Percentiles rank a stretch among this genome's conserved stretches.
phyloP scores from a whole-genome alignment of 2,113 vertebrate species.

The Sturnus vulgaris region DNA sequence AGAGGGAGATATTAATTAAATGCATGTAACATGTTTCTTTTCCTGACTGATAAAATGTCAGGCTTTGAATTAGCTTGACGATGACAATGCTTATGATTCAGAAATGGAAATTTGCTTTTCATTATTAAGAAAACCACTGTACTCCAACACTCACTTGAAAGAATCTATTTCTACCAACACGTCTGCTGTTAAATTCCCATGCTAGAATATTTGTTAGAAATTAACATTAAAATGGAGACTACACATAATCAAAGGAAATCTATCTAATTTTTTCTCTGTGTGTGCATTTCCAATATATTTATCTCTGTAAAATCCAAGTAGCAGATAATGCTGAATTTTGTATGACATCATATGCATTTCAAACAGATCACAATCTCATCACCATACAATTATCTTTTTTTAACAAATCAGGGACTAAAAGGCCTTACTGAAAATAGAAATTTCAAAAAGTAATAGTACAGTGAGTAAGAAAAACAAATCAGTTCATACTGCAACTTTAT shows the following conservation, averaged over 20 bases:
- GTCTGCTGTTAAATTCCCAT: background rate
- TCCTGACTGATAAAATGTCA: slow-evolving; percentile 44
- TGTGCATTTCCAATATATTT: background rate
- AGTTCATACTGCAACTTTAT: background rate
- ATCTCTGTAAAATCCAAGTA: background rate
- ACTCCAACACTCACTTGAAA: slow-evolving; percentile 22
- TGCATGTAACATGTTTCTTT: slow-evolving; percentile 29
- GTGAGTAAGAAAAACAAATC: background rate
- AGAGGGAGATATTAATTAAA: slow-evolving; percentile 44
- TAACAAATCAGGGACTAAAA: background rate
- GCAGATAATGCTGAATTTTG: background rate
- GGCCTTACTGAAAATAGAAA: background rate
- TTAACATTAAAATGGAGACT: slow-evolving; percentile 46
- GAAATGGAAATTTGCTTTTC: slow-evolving; percentile 43
- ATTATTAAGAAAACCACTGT: slow-evolving; percentile 42
- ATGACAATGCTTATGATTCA: slow-evolving; percentile 25
- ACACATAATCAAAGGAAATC: slow-evolving; percentile 30
- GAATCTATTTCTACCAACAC: slow-evolving; percentile 5
- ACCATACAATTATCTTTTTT: background rate
- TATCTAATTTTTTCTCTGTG: background rate
- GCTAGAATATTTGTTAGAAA: slow-evolving; percentile 38
- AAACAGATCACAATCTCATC: background rate
- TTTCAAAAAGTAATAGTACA: background rate
- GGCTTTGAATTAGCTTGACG: slow-evolving; percentile 21
- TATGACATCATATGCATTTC: slow-evolving; percentile 28